Evolutionary conservation across 2,113 vertebrate genomes (phyloP), one percentile per base, ranked within the genome.

Genomic region (Coturnix japonica): DNA sequence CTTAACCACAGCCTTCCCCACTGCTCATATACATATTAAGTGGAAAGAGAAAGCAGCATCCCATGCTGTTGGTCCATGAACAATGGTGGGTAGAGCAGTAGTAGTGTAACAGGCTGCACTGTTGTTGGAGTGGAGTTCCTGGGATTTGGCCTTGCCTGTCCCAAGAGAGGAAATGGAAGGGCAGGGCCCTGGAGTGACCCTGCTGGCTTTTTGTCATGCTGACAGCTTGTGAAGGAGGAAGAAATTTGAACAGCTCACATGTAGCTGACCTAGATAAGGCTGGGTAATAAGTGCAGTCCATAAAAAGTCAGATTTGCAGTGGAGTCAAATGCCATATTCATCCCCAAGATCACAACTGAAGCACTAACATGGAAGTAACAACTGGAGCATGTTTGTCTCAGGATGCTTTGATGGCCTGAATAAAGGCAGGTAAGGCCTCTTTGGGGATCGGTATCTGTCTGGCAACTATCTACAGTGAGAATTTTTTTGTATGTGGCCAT

Each of bases 11-110:
- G 2, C 59, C 31, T 76, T 64, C 39, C 26, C 17, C 15, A 56
- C 47, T 25, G 57, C 1, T 2, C 20, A 13, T 59, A 19, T 21
- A 7, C 19, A 4, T 26, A 6, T 4, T 3, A n/a, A 4, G 7
- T 0, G 3, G 39, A 19, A 86, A 51, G 63, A 23, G 8, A 33
- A 51, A 79, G 13, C 43, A 41, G 30, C 2, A 13, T 33, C 33
- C 51, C 6, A 1, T 88, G 54, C 65, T 63, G 46, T 30, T 25
- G 64, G 47, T 37, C 28, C 20, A 2, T 37, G 30, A 39, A 23
- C 2, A 5, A 17, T n/a, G 69, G 19, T 81, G 41, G 16, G 6
- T 21, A 47, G 44, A 66, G 65, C 73, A 80, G 18, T 18, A 35
- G 41, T 41, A 41, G 26, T 74, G 65, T 51, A 70, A 12, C 16